Evolutionary conservation across 1,140 invertebrate genomes (phyloP), one percentile per base, ranked within the genome.

Genomic region (Periplaneta americana): DNA sequence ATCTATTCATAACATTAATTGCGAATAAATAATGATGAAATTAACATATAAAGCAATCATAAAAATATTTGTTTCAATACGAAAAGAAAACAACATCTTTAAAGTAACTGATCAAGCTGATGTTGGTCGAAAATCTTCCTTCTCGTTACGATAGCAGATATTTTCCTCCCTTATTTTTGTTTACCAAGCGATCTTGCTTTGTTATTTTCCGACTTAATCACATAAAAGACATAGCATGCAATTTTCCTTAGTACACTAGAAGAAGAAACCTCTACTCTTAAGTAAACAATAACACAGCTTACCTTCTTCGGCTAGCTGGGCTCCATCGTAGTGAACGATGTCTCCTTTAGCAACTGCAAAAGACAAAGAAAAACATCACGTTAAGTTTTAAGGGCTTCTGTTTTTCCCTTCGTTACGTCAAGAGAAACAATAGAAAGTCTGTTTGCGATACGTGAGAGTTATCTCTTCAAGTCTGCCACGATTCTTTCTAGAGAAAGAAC

Each of bases 261-360:
- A 66, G n/a, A n/a, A n/a, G n/a, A n/a, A n/a, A n/a, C n/a, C n/a
- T n/a, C n/a, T n/a, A n/a, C n/a, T n/a, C 39, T 15, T 48, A 48
- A 48, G n/a, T 15, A 8, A 4, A n/a, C 15, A 66, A 11, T 6
- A 5, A 3, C 9, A 10, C 5, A 22, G 85, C 89, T 88, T 85
- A 91, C 90, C 90, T 89, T 91, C 89, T 83, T 91, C 90, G 77
- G 90, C 88, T 33, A 90, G 85, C 83, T 90, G 89, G 31, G 88
- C 88, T 34, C 89, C 90, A 79, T 90, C 90, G 85, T 82, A 84
- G 18, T 89, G 88, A 36, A 85, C 75, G 81, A 78, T 82, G 78
- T 89, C 90, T 34, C 87, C 86, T 83, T 86, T 85, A 80, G 86
- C 88, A 80, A 86, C 89, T 90, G 86, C 82, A 89, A 89, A 83